phyloP scores from a whole-genome alignment of 1,140 invertebrate genomes.

The honey bee (Apis mellifera) region DNA sequence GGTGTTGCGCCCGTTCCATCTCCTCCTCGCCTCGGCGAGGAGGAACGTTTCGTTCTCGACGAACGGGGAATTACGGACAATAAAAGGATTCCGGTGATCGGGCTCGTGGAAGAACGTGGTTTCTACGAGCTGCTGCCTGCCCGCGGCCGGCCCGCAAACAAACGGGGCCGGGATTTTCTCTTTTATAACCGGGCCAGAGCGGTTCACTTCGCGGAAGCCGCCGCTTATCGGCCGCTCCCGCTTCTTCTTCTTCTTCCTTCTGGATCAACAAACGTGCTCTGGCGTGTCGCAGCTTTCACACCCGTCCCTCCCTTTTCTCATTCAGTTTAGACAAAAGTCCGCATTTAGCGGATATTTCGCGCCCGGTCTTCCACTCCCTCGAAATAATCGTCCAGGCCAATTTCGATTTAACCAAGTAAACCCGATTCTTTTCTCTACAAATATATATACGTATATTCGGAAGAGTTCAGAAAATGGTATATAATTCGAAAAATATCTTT shows the following conservation, averaged over 20 bases:
- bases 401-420: too few species aligned
- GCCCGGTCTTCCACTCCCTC: background rate
- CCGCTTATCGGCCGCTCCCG: conserved; percentile 63
- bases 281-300: conserved; percentile 44
- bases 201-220: conserved; percentile 70
- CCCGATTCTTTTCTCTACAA: too few species aligned
- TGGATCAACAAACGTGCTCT: conserved; percentile 64
- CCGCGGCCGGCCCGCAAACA: conserved; percentile 63
- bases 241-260: conserved; percentile 59
- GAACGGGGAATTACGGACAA: conserved; percentile 39
- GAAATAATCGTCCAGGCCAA: too few species aligned
- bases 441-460: too few species aligned
- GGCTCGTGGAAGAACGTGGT: conserved; percentile 51
- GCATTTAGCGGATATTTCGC: background rate
- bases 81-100: conserved; percentile 63
- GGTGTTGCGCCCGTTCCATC: conserved; percentile 27
- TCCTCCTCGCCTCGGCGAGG: conserved; percentile 30
- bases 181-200: conserved; percentile 67
- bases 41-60: conserved; percentile 49
- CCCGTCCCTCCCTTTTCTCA: conserved; percentile 7
- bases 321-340: background rate
- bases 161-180: conserved; percentile 64
- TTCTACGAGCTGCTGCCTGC: conserved; percentile 50
- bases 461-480: too few species aligned
- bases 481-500: too few species aligned